Base-by-base conservation (phyloP, 1,140 invertebrate genomes). In the Brachionus manjavacas region DNA sequence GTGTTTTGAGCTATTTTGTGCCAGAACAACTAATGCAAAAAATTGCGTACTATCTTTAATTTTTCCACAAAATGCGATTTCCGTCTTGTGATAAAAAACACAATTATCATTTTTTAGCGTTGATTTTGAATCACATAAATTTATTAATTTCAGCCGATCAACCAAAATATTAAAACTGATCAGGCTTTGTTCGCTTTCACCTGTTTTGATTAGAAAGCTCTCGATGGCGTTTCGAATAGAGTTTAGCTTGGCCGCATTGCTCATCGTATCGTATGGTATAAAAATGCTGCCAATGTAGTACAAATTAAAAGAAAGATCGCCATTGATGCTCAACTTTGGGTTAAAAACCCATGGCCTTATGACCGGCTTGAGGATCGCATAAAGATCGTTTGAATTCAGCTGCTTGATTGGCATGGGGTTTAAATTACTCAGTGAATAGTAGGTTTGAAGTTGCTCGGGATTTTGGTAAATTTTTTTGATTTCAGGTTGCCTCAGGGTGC, bases 221-320 rank as follows among this genome's bases (percentile, higher is more conserved):
- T 60, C 79, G 16, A 81, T 81, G 11, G 52, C 31, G 39, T 43
- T 46, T 4, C 79, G 23, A 16, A 81, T 68, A 6, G 35, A 43
- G 14, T 41, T 81, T 1, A 81, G 25, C n/a, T 68, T 60, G 25
- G 31, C 35, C 8, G 79, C 79, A 68, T 81, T 81, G 31, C 79
- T 81, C 52, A 81, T 43, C 35, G 79, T 81, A 28, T 81, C 79
- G 43, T 81, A 81, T 20, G 79, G 64, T 81, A 81, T 81, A 25
- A 43, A 68, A 14, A 81, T 68, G n/a, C 52, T 81, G 6, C 79
- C 52, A 16, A 81, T 43, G 39, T 81, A 81, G 39, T 39, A 41
- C 11, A 81, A 16, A 46, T 64, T 81, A 43, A 81, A 76, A 1
- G 41, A 25, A 23, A 49, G 23, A 64, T 81, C 41, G 25, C 52